A percentile compares a stretch with the other conserved stretches of the same genome.
Conservation (phyloP, 2,888 invertebrate species). For the Rhodophaea formosa region DNA sequence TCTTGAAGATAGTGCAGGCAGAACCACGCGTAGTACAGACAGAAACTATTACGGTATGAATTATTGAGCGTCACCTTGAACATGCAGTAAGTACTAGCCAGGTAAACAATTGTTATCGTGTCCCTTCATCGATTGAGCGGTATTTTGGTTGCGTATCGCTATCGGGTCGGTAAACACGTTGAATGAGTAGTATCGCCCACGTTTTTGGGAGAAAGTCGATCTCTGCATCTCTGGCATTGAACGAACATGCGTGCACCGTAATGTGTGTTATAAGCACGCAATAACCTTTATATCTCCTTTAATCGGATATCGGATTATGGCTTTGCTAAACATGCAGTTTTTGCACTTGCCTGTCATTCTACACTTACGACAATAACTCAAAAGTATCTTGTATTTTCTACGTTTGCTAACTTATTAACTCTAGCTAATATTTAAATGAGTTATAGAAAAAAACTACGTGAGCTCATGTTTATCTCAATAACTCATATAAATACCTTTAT, state of each 20-base stretch:
- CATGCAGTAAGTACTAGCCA: constrained; percentile 53
- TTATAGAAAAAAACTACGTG: too few species aligned
- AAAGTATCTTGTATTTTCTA: too few species aligned
- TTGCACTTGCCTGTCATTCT: neutral
- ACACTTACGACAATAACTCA: too few species aligned
- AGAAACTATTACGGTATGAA: constrained; percentile 14
- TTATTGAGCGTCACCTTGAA: constrained; percentile 61
- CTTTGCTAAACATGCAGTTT: neutral
- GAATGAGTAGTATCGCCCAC: constrained; percentile 67
- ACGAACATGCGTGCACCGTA: constrained; percentile 10
- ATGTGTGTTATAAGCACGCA: constrained; percentile 15
- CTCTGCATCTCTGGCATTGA: constrained; percentile 15
- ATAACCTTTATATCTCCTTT: constrained; percentile 12
- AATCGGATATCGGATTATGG: neutral
- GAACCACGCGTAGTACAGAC: neutral
- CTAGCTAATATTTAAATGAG: too few species aligned
- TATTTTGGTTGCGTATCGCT: constrained; percentile 51
- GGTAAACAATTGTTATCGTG: constrained; percentile 73
- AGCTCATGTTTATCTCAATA: too few species aligned
- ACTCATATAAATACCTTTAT: too few species aligned
- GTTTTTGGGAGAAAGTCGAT: constrained; percentile 64
- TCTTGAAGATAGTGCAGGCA: constrained; percentile 9
- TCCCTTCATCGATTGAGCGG: constrained; percentile 57
- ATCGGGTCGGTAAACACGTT: constrained; percentile 53
- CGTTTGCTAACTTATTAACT: too few species aligned